A percentile compares a stretch with the other conserved stretches of the same genome.
Evolutionary conservation across 2,888 invertebrate genomes (phyloP).

Genomic region (Geotrupes spiniger): DNA sequence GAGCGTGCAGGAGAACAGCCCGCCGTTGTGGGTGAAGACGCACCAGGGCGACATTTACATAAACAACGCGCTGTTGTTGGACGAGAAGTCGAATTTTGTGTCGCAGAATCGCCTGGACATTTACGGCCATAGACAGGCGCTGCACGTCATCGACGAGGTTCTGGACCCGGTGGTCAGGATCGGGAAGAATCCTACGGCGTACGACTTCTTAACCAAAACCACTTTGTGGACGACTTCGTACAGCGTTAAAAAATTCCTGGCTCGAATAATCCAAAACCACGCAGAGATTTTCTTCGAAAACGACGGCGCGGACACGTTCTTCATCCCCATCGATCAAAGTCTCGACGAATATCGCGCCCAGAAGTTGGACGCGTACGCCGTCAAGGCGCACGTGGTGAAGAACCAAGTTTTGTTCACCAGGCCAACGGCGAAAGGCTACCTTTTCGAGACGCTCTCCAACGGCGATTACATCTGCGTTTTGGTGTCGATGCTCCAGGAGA

Average conservation of each 20-base stretch:
- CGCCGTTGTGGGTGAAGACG: slow-evolving; percentile 78
- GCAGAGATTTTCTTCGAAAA: slow-evolving; percentile 70
- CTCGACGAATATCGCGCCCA: slow-evolving; percentile 62
- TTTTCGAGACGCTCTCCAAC: slow-evolving; percentile 75
- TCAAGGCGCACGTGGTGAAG: slow-evolving; percentile 84
- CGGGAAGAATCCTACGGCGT: slow-evolving; percentile 68
- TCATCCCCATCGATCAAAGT: slow-evolving; percentile 84
- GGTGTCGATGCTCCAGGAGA: slow-evolving; percentile 49
- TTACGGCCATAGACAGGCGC: slow-evolving; percentile 50
- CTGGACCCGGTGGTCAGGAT: slow-evolving; percentile 69
- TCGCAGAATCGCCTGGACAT: slow-evolving; percentile 31
- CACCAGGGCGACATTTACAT: slow-evolving; percentile 68
- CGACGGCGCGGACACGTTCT: slow-evolving; percentile 78
- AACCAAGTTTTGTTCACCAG: slow-evolving; percentile 81
- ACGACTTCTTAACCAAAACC: slow-evolving; percentile 69
- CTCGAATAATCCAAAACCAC: slow-evolving; percentile 53
- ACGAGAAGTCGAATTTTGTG: slow-evolving; percentile 49
- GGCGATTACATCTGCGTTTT: slow-evolving; percentile 78
- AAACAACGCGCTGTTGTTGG: slow-evolving; percentile 79
- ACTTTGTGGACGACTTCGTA: slow-evolving; percentile 16
- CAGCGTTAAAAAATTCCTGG: slow-evolving; percentile 22
- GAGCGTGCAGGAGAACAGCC: slow-evolving; percentile 77
- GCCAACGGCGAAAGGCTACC: slow-evolving; percentile 67
- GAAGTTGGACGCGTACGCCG: slow-evolving; percentile 73
- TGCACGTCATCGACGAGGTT: slow-evolving; percentile 83